Evolutionary conservation across 2,113 vertebrate genomes (phyloP), one percentile per base, ranked within the genome.

Genomic region (Protomyctophum bolini): DNA sequence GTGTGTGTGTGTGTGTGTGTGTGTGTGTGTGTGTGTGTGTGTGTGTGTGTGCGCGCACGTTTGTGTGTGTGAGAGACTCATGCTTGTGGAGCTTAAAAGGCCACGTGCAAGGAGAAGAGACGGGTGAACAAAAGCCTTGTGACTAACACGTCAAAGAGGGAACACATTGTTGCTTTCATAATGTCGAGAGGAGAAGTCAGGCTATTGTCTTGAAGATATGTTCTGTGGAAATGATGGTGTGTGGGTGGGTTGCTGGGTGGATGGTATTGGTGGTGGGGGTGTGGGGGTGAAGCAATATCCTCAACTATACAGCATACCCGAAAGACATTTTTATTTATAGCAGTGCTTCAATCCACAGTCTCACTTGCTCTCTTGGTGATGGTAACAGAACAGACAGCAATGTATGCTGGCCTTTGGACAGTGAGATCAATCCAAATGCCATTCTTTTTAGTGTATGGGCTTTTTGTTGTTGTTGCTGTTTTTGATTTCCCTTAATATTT

Each of bases 1-100:
- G 7, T n/a, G n/a, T 66, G 64, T 66, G 64, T 14, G 64, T 54
- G 12, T 54, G 10, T 54, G 51, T 54, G 51, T n/a, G 51, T 12
- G 51, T 54, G 51, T 54, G 51, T 54, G 51, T 54, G 51, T 54
- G 51, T 61, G 48, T 33, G 33, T 33, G 33, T 33, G 33, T 33
- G 33, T 33, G 33, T 33, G 33, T 58, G 15, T 4, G n/a, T 15
- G 12, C 9, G n/a, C 21, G 47, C 3, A 50, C 0, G 14, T 8
- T 15, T 4, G 46, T 1, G 2, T 47, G 28, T 6, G 15, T 41
- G 33, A 41, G 49, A 51, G 10, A 61, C 41, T 73, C 8, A 29
- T 62, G 64, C 67, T 50, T 8, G 21, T 0, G 63, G 28, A 1
- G n/a, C 68, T 80, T 76, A 68, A 80, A 66, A 77, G 66, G 77